phyloP scores from a whole-genome alignment of 53 echinoderm and acorn worm species.

The Zoroaster sp. region DNA sequence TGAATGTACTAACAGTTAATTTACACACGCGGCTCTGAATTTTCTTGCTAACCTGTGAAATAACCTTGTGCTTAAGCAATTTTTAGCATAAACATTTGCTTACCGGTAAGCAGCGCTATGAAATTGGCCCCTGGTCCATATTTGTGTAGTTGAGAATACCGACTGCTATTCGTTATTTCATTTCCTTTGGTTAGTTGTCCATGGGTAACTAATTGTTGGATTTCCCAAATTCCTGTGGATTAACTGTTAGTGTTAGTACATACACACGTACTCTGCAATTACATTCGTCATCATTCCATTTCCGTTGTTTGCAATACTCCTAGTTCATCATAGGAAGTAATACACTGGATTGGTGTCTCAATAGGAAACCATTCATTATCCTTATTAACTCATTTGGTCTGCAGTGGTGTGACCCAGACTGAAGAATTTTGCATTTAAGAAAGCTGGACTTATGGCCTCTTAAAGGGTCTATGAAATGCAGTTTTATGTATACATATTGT shows the following conservation, averaged over 20 bases:
- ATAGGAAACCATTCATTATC: conserved; percentile 33
- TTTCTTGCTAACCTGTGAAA: too few species aligned
- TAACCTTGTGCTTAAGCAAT: too few species aligned
- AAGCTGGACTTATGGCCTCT: too few species aligned
- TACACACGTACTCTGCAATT: conserved; percentile 5
- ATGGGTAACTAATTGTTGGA: conserved; percentile 15
- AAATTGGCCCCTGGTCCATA: too few species aligned
- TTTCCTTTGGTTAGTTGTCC: not conserved
- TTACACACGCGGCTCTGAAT: too few species aligned
- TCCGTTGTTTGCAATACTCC: conserved; percentile 6
- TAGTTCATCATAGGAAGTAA: conserved; percentile 17
- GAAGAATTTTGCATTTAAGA: not conserved
- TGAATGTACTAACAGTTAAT: too few species aligned
- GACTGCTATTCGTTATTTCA: not conserved
- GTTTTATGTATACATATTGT: too few species aligned
- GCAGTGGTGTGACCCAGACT: not conserved
- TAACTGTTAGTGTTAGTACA: not conserved
- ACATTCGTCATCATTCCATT: conserved; percentile 60
- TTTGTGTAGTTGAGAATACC: not conserved
- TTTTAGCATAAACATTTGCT: too few species aligned
- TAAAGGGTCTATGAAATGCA: too few species aligned
- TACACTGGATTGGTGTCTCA: conserved; percentile 29
- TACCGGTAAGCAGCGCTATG: too few species aligned
- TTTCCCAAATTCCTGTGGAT: conserved; percentile 12
- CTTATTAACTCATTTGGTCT: conserved; percentile 10